These are phyloP conservation scores for Equus quagga DNA, from an alignment of 2,113 vertebrate species.

Conservation along the genomic window DNA sequence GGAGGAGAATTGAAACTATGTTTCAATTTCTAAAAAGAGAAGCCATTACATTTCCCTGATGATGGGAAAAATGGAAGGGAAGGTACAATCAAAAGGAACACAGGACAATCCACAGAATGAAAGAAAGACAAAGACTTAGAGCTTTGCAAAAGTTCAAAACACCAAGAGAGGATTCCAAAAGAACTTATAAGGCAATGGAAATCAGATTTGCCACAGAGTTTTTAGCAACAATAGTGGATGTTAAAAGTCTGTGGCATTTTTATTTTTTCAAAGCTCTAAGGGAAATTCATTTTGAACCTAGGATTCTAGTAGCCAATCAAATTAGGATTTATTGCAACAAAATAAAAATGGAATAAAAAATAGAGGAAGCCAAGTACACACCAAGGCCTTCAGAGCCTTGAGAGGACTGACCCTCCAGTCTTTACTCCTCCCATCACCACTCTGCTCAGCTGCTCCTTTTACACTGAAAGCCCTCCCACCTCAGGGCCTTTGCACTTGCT, in stretches of 20 bases:
- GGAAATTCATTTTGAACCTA: not conserved
- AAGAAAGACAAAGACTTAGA: not conserved
- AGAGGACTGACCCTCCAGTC: not conserved
- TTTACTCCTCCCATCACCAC: not conserved
- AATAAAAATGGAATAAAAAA: not conserved
- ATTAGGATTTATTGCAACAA: not conserved
- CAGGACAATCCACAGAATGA: slow-evolving; percentile 33
- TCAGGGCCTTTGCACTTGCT: not conserved
- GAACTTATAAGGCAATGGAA: not conserved
- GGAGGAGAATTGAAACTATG: not conserved
- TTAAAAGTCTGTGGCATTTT: not conserved
- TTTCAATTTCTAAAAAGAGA: not conserved
- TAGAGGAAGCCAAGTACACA: not conserved
- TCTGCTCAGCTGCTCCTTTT: not conserved
- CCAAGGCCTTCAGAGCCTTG: not conserved
- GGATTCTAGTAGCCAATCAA: not conserved
- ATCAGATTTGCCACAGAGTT: not conserved
- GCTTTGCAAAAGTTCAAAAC: not conserved
- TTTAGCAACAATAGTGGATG: not conserved
- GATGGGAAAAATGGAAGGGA: not conserved
- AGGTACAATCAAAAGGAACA: not conserved
- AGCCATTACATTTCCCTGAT: not conserved
- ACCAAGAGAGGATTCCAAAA: not conserved
- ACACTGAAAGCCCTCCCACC: not conserved
- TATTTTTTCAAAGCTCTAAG: not conserved